phyloP scores from a whole-genome alignment of 1,140 invertebrate genomes.

The Acromyrmex heyeri region DNA sequence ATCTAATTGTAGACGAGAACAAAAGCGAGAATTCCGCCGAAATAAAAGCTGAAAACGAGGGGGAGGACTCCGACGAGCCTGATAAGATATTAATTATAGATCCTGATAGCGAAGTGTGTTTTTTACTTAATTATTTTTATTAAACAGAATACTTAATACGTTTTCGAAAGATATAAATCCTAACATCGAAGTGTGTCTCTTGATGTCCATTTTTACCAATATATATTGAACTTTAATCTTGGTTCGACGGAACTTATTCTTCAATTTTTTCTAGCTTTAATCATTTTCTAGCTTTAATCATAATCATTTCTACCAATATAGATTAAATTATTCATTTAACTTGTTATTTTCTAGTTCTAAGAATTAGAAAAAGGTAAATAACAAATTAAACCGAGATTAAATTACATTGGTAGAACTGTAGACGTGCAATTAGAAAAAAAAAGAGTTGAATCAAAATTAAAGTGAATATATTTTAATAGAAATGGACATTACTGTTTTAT shows the following conservation, averaged over 20 bases:
- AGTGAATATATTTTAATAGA: neutral
- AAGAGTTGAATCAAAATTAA: neutral
- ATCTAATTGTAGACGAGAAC: constrained; percentile 72
- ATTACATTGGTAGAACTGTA: too few species aligned
- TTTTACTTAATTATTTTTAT: constrained; percentile 29
- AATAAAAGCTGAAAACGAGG: constrained; percentile 74
- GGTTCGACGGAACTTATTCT: neutral
- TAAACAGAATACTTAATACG: neutral
- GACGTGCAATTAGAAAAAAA: too few species aligned
- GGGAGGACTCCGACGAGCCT: constrained; percentile 75
- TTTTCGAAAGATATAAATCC: neutral
- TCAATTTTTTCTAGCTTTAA: too few species aligned
- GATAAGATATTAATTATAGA: constrained; percentile 84
- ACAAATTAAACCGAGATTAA: neutral
- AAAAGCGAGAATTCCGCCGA: constrained; percentile 75
- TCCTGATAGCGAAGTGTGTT: constrained; percentile 82
- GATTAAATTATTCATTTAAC: neutral
- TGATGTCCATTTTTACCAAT: too few species aligned
- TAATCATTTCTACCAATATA: too few species aligned
- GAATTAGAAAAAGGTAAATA: neutral
- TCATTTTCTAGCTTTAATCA: too few species aligned
- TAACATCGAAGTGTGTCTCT: neutral
- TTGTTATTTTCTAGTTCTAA: neutral
- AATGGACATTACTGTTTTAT: neutral
- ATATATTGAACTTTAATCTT: neutral